Base-by-base conservation (phyloP, 2,113 vertebrate genomes). In the Lepisosteus oculatus region DNA sequence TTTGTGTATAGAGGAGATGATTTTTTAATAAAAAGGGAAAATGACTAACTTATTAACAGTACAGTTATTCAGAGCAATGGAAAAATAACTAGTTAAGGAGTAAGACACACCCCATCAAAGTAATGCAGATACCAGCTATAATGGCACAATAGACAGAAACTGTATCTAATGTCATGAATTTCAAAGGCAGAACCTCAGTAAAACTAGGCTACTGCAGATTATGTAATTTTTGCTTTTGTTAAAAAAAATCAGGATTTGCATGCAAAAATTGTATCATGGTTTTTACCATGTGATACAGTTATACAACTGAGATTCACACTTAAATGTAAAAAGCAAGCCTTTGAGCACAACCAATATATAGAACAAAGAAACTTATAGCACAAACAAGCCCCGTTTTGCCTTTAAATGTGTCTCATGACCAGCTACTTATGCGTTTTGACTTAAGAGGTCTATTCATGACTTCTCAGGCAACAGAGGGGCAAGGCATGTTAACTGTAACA, bases 261-360 rank as follows among this genome's bases (percentile, higher is more conserved):
- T 74, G 71, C 55, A 71, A 78, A 72, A 55, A 51, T 45, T 73
- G 72, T 70, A 74, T 70, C 76, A 62, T 71, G 51, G 63, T 51
- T 72, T 72, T 67, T 13, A 72, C 74, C 77, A 78, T 67, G 45
- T 78, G 71, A 78, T 76, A 71, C 74, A 65, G 66, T 76, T 77
- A 75, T 67, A 78, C 68, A 73, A 76, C 76, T 67, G 74, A 54
- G 65, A 76, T 68, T 80, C 76, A 72, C 72, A 74, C 65, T 76
- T 74, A 76, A 70, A 70, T 68, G 63, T 74, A 80, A 76, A 80
- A 76, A 78, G 76, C 59, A 70, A 69, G 76, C 76, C 74, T 78
- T 76, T 70, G 74, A 80, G 43, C 63, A 51, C 9, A 51, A 51
- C 9, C 47, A 51, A 51, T 51, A 51, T 51, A 51, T 9, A 51